These are phyloP conservation scores for Sminthopsis crassicaudata DNA, from an alignment of 2,113 vertebrate genomes.

Conservation along the genomic window DNA sequence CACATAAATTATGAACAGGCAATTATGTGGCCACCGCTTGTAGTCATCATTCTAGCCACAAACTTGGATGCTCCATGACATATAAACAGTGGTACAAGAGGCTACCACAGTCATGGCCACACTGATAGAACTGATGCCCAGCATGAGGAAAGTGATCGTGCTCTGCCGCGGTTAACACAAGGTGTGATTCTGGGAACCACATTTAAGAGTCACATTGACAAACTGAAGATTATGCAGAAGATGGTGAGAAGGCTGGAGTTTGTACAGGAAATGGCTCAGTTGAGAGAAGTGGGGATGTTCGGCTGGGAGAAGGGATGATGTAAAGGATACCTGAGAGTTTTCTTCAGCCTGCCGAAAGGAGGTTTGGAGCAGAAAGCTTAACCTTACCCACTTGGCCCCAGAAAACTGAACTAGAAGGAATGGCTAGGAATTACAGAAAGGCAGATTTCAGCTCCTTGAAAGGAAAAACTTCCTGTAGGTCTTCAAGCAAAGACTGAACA, in stretches of 20 bases:
- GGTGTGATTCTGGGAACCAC: background rate
- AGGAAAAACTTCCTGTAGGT: background rate
- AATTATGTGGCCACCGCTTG: background rate
- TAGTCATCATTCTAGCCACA: background rate
- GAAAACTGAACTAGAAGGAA: background rate
- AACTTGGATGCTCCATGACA: too few relatives aligned
- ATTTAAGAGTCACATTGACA: background rate
- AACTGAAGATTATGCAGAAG: background rate
- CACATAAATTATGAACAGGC: background rate
- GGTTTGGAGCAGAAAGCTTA: background rate
- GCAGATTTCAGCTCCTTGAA: background rate
- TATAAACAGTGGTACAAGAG: background rate
- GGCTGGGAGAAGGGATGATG: background rate
- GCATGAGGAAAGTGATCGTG: background rate
- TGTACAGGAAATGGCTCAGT: background rate
- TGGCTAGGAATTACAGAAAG: background rate
- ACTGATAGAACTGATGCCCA: background rate
- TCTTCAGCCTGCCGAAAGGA: background rate
- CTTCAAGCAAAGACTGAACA: background rate
- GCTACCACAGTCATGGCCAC: background rate
- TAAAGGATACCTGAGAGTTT: background rate
- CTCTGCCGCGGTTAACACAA: background rate
- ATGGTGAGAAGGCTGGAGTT: background rate
- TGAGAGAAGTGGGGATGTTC: background rate
- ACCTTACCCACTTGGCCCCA: background rate